Base-by-base conservation (phyloP, 2,888 invertebrate species). In the Leptopilina syphax region DNA sequence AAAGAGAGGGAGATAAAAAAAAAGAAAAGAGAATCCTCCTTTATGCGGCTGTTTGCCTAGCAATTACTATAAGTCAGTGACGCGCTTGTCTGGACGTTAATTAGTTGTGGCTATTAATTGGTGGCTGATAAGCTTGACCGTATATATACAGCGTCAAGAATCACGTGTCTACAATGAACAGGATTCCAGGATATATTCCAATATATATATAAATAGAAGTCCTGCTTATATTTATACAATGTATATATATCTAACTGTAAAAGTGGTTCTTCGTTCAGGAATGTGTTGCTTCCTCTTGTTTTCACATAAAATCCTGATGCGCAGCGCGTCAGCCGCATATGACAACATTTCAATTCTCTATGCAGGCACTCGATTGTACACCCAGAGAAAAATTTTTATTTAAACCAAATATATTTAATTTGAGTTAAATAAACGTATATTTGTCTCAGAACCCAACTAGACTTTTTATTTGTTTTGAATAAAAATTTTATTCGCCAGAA, bases 61-160 rank as follows among this genome's bases (percentile, higher is more conserved):
- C 79, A 83, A 65, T 57, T 70, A 82, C 85, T 86, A 87, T 84
- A 86, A 84, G 84, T 84, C 87, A 88, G 89, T 87, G 88, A 89
- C 88, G 89, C 88, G 88, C 87, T 87, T 91, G 90, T 91, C 88
- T 88, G 82, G 85, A 84, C 86, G 88, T 87, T 90, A 90, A 90
- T 90, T 90, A 89, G 85, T 88, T 83, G 82, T 77, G 84, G 86
- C 83, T 81, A 84, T 85, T 89, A 90, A 90, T 90, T 90, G 89
- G 87, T 83, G 2, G 68, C 77, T 80, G 77, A 82, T 77, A 82
- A 81, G 82, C 83, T 81, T 76, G 83, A 78, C 70, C 63, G 65
- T 81, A 81, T 82, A 82, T 81, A 81, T 82, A 82, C 78, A 84
- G 86, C 84, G 83, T 86, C 87, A 89, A 88, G 88, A 86, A 87